A percentile compares a stretch with the other conserved stretches of the same genome.
These are phyloP conservation scores for Glossophaga mutica DNA, from an alignment of 2,797 vertebrate genomes.

Conservation along the genomic window DNA sequence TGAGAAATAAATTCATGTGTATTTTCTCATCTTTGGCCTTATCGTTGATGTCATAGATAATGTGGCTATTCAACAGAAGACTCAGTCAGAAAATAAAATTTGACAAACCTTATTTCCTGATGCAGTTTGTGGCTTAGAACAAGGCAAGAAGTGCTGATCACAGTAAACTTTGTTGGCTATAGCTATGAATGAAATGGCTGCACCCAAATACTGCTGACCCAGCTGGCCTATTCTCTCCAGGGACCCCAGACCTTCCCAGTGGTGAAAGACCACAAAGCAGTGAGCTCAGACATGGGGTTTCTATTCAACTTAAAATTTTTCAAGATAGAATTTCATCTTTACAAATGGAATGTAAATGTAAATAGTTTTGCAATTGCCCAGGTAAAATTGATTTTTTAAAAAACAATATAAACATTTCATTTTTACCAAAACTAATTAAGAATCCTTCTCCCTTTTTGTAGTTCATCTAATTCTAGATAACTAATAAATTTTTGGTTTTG, in stretches of 20 bases:
- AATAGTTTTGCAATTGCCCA: background rate
- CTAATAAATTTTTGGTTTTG: slow-evolving; percentile 17
- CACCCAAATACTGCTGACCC: background rate
- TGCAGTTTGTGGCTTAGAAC: background rate
- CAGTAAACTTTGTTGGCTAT: background rate
- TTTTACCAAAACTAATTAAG: slow-evolving; percentile 24
- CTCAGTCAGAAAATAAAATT: slow-evolving; percentile 24
- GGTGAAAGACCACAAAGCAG: background rate
- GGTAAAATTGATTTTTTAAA: background rate
- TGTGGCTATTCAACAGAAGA: slow-evolving; percentile 28
- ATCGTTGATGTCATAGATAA: background rate
- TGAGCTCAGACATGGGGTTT: background rate
- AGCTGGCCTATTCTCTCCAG: background rate
- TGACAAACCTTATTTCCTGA: slow-evolving; percentile 51
- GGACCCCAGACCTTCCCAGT: background rate
- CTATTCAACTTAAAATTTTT: background rate
- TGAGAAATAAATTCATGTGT: background rate
- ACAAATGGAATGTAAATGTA: background rate
- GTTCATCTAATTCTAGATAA: background rate
- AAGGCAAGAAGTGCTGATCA: slow-evolving; percentile 26
- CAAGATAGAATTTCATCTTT: background rate
- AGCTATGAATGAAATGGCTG: background rate
- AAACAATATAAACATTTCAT: background rate
- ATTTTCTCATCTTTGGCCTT: slow-evolving; percentile 46
- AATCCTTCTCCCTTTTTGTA: background rate